A percentile compares a stretch with the other conserved stretches of the same genome.
phyloP scores from a whole-genome alignment of 2,113 vertebrate genomes.

The Oophaga pumilio region DNA sequence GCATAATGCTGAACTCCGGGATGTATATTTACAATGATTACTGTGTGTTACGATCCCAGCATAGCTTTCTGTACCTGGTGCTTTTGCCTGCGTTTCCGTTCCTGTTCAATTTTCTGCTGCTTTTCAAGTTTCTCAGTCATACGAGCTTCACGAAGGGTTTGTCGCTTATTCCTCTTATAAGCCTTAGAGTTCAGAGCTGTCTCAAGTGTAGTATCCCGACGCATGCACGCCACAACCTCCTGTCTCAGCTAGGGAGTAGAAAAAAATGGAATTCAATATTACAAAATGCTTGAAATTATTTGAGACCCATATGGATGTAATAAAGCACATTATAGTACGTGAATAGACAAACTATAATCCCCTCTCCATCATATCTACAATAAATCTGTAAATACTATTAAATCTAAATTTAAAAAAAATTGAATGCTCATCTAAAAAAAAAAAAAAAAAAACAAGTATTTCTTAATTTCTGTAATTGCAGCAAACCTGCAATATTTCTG shows the following conservation, averaged over 20 bases:
- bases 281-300: neutral
- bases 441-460: too few relatives aligned
- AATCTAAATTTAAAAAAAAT: too few relatives aligned
- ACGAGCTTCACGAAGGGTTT: constrained; percentile 92
- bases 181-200: constrained; percentile 97
- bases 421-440: too few relatives aligned
- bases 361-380: too few relatives aligned
- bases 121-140: constrained; percentile 99
- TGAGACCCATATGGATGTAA: neutral
- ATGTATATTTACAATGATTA: too few relatives aligned
- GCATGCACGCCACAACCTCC: constrained; percentile 97
- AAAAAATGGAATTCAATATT: neutral
- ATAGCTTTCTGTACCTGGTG: constrained; percentile 82
- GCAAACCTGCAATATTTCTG: too few relatives aligned
- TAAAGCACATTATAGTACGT: too few relatives aligned
- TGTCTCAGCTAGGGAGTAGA: constrained; percentile 81
- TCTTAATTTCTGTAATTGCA: too few relatives aligned
- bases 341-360: too few relatives aligned
- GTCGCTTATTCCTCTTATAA: constrained; percentile 94
- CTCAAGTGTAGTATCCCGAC: constrained; percentile 93
- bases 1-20: too few relatives aligned
- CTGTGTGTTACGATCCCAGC: neutral
- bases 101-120: constrained; percentile 98
- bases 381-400: too few relatives aligned
- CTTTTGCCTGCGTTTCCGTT: constrained; percentile 95